Evolutionary conservation across 2,888 invertebrate species (phyloP).

Genomic region (Onchidella celtica): DNA sequence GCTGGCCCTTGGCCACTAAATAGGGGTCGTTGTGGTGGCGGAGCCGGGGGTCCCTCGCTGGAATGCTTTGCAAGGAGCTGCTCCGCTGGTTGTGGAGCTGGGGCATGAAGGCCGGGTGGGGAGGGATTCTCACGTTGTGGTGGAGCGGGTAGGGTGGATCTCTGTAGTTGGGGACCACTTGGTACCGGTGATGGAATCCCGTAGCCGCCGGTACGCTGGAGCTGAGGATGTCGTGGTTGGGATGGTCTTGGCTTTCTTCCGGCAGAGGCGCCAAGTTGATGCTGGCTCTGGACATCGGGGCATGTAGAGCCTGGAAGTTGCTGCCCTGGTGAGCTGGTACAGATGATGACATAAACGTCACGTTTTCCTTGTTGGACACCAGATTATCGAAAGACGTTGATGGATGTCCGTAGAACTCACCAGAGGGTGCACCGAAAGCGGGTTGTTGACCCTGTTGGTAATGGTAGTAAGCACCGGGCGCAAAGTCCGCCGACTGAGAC

Average conservation of each 20-base stretch:
- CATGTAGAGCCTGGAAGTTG: constrained; percentile 33
- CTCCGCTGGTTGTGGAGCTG: constrained; percentile 20
- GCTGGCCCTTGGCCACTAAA: neutral
- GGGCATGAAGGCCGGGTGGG: neutral
- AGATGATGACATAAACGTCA: constrained; percentile 1
- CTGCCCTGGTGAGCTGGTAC: neutral
- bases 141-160: constrained; percentile 35
- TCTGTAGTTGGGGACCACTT: constrained; percentile 42
- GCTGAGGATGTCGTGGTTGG: neutral
- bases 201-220: constrained; percentile 8
- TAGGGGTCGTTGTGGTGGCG: neutral
- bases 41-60: neutral
- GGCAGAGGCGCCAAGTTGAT: constrained; percentile 44
- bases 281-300: constrained; percentile 46
- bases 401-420: constrained; percentile 43
- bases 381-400: neutral
- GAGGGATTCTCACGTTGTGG: neutral
- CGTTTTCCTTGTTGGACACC: constrained; percentile 6
- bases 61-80: constrained; percentile 32
- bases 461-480: neutral
- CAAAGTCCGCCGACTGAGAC: constrained; percentile 24
- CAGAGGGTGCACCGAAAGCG: neutral
- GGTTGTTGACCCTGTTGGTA: constrained; percentile 3
- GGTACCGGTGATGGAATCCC: constrained; percentile 27
- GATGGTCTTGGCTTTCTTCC: constrained; percentile 16